These are phyloP conservation scores for Mylabris phalerata DNA, from an alignment of 1,140 invertebrate species.

Conservation along the genomic window DNA sequence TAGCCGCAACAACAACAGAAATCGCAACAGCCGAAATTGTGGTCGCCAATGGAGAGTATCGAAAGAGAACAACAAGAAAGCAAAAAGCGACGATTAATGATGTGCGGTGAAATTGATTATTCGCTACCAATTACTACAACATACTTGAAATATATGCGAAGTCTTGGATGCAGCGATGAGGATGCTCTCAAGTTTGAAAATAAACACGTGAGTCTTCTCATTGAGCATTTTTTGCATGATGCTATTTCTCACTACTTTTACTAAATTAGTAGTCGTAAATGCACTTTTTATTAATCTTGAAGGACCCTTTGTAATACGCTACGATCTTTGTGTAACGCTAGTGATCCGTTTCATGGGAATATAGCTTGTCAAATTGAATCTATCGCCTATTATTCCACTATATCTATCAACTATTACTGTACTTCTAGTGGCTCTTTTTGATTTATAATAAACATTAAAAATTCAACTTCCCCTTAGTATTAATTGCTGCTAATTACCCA, in stretches of 20 bases:
- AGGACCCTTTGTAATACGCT: background rate
- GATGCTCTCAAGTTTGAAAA: conserved; percentile 55
- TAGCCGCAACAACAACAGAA: background rate
- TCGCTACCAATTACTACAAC: conserved; percentile 79
- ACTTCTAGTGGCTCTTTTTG: no score
- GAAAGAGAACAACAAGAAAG: conserved; percentile 37
- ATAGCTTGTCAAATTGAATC: background rate
- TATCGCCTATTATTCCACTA: background rate
- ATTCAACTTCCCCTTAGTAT: no score
- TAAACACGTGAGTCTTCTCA: conserved; percentile 37
- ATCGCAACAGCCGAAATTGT: conserved; percentile 38
- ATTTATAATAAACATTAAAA: no score
- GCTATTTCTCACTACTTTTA: conserved; percentile 27
- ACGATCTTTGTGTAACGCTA: no score
- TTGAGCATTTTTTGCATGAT: conserved; percentile 37
- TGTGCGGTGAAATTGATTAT: conserved; percentile 60
- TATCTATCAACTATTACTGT: no score
- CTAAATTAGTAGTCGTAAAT: conserved; percentile 4
- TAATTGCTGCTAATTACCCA: no score
- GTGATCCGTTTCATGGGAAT: background rate
- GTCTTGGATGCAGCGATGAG: conserved; percentile 52
- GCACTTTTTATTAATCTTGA: background rate
- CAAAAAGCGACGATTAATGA: conserved; percentile 18
- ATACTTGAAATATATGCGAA: conserved; percentile 74
- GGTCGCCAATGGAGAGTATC: conserved; percentile 44